phyloP scores from a whole-genome alignment of 2,888 invertebrate species.

The Himalopsyche anomala region DNA sequence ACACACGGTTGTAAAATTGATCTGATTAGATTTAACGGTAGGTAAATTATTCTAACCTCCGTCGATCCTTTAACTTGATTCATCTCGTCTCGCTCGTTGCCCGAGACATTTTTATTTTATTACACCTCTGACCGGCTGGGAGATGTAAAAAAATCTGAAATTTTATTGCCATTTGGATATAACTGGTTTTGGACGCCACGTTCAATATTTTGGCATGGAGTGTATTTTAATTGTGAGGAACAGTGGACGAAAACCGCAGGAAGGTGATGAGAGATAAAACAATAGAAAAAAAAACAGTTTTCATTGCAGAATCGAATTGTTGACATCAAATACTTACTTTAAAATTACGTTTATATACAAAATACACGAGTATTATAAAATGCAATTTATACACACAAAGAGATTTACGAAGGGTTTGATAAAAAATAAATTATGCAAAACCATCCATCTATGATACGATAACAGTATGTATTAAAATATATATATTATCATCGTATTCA shows the following conservation, averaged over 20 bases:
- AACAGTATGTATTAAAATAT: too few relatives aligned
- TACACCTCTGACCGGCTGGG: background rate
- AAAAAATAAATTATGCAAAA: too few relatives aligned
- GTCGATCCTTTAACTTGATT: conserved; percentile 19
- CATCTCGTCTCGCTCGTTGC: background rate
- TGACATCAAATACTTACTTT: too few relatives aligned
- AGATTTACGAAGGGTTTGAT: too few relatives aligned
- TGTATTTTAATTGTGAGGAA: background rate
- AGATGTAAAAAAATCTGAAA: conserved; percentile 8
- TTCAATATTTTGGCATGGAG: background rate
- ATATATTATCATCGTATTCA: too few relatives aligned
- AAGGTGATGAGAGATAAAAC: background rate
- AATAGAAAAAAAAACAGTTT: too few relatives aligned
- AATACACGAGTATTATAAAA: too few relatives aligned
- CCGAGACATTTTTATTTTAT: conserved; percentile 7
- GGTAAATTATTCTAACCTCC: background rate
- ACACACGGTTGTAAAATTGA: background rate
- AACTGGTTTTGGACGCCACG: background rate
- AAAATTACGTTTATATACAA: too few relatives aligned
- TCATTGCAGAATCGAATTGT: too few relatives aligned
- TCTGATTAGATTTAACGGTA: background rate
- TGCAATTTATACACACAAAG: too few relatives aligned
- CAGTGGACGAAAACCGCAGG: background rate
- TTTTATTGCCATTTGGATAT: conserved; percentile 28
- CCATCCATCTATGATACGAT: too few relatives aligned